Base-by-base conservation (phyloP, 1,140 invertebrate genomes). In the Acromyrmex charruanus region DNA sequence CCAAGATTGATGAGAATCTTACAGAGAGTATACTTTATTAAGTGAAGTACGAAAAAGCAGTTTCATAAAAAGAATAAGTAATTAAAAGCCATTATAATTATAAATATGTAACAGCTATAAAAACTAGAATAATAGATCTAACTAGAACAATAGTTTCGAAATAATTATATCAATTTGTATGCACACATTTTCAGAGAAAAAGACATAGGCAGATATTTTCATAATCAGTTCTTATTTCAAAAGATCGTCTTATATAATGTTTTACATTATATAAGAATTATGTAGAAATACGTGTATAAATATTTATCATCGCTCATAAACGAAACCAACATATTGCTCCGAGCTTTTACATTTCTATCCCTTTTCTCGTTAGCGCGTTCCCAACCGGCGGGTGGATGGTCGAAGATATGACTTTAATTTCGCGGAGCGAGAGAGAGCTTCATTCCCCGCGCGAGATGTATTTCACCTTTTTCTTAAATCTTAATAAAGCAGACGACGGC, bases 321-420 rank as follows among this genome's bases (percentile, higher is more conserved):
- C 6, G 53, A 59, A 25, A 28, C 39, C 6, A 31, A 59, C 6
- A 61, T 21, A 25, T 31, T 28, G 16, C 10, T 21, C 0, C 21
- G 21, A 18, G 31, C 31, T n/a, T n/a, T 44, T 3, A 18, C 51
- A 28, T 21, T 35, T 28, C 35, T 21, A 82, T 49, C 21, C 55
- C 14, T 21, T 82, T 74, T 61, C 68, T 82, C 79, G 39, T 82
- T 82, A 75, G 55, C 18, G 28, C 28, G 9, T 35, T 61, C 49
- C 25, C 28, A 74, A 35, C 55, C 69, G 0, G 14, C 68, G 44
- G 7, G 18, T 59, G 39, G 9, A 16, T 21, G 35, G 66, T 21
- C 68, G 25, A 31, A 74, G 39, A 51, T 82, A 82, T 25, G 80
- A 84, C 69, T 74, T 84, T 84, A 74, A 84, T 84, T 74, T 84